Conservation (phyloP, 2,113 vertebrate species). For the Nematolebias whitei region DNA sequence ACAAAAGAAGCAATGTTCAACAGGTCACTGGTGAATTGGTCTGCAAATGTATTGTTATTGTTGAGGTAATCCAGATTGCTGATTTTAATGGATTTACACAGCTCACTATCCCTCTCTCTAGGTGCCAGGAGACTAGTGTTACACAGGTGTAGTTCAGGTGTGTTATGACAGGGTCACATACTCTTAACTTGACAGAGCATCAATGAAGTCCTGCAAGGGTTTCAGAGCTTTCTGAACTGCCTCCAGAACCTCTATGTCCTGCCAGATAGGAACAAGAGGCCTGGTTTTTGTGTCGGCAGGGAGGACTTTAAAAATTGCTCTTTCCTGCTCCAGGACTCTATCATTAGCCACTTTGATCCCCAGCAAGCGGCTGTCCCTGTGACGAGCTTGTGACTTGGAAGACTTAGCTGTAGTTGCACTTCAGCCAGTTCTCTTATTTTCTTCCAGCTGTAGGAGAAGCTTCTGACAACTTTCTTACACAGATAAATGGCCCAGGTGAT, state of each 20-base stretch:
- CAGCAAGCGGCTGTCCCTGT: constrained; percentile 4
- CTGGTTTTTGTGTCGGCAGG: no score
- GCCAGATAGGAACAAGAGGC: no score
- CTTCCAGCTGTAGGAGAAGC: no score
- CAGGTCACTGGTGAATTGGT: background rate
- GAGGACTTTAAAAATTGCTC: background rate
- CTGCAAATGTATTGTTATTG: background rate
- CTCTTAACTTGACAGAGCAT: background rate
- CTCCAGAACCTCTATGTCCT: no score
- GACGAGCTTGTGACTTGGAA: constrained; percentile 14
- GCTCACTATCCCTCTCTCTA: background rate
- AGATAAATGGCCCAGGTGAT: no score
- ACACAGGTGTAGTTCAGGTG: background rate
- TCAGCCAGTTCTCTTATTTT: constrained; percentile 8
- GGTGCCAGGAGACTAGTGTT: background rate
- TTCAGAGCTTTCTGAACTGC: no score
- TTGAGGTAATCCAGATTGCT: constrained; percentile 3
- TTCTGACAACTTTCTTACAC: no score
- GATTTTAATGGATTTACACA: background rate
- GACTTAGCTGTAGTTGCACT: constrained; percentile 6
- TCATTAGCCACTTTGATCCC: constrained; percentile 4
- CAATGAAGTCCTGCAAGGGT: no score
- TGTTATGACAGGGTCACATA: background rate
- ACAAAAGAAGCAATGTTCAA: background rate
- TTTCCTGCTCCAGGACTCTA: constrained; percentile 12